Conservation (phyloP, 1,140 invertebrate genomes). For the Heliconius hermathena region DNA sequence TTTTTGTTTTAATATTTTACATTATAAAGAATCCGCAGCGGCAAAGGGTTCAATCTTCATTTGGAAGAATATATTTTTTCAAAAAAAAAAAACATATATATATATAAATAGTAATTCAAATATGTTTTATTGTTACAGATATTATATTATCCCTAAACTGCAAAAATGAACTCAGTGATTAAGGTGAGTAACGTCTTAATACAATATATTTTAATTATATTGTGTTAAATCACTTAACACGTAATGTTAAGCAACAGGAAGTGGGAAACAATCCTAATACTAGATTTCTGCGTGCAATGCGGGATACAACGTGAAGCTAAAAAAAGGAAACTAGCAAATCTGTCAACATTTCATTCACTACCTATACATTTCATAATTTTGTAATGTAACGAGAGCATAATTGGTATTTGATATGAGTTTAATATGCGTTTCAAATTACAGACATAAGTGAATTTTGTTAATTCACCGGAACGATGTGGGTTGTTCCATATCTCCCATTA, state of each 20-base stretch:
- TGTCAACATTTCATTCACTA: background rate
- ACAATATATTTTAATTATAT: background rate
- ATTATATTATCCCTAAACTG: background rate
- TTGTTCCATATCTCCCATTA: background rate
- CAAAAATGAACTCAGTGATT: background rate
- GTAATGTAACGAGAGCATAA: slow-evolving; percentile 18
- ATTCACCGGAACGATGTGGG: background rate
- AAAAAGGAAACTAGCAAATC: background rate
- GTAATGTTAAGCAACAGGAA: no score
- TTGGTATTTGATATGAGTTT: slow-evolving; percentile 8
- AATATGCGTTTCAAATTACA: slow-evolving; percentile 21
- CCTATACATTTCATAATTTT: slow-evolving; percentile 8
- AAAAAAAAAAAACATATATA: no score
- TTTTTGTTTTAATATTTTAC: background rate
- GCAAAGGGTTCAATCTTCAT: no score
- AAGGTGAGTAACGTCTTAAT: background rate
- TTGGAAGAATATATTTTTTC: no score
- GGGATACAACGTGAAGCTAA: no score
- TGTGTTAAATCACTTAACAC: background rate
- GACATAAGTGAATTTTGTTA: slow-evolving; percentile 9
- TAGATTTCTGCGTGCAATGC: no score
- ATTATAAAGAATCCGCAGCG: no score
- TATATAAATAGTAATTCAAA: background rate
- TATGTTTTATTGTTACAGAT: background rate
- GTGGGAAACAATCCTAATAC: no score